Evolutionary conservation across 2,888 invertebrate species (phyloP).

Genomic region (Agriopis marginaria): DNA sequence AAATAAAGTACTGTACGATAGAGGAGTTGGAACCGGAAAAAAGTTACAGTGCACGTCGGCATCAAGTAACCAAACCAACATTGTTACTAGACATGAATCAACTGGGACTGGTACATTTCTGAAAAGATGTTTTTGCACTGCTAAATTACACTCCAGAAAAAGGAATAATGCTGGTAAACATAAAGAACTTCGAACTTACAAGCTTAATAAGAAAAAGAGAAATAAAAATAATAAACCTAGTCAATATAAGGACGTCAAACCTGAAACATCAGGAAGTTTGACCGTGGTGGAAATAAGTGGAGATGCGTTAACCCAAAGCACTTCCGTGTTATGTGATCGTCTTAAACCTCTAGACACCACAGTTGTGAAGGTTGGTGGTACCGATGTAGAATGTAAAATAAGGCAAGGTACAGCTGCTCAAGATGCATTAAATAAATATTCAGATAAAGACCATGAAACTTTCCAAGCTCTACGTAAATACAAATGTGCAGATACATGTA

Average conservation of each 20-base stretch:
- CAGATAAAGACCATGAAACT: not conserved
- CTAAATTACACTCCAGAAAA: not conserved
- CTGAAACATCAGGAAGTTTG: not conserved
- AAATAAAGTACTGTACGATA: not conserved
- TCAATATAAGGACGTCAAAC: not conserved
- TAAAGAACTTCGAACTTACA: not conserved
- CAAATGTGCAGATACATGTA: conserved; percentile 14
- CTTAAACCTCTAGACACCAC: not conserved
- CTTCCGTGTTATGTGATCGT: conserved; percentile 3
- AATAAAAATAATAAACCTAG: not conserved
- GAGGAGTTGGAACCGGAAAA: not conserved
- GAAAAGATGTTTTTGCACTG: conserved; percentile 16
- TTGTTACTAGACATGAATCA: not conserved
- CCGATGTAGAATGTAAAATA: conserved; percentile 8
- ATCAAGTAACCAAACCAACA: not conserved
- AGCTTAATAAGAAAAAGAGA: not conserved
- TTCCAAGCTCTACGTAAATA: not conserved
- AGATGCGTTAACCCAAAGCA: not conserved
- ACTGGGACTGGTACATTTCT: conserved; percentile 3
- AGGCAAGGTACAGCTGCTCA: conserved; percentile 1
- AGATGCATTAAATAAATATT: conserved; percentile 1
- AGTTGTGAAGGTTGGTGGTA: conserved; percentile 11
- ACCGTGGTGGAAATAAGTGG: conserved; percentile 8
- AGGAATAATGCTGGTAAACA: not conserved
- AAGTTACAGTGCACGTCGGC: not conserved